These are phyloP conservation scores for Lerista edwardsae DNA, from an alignment of 2,797 vertebrate species.

Conservation along the genomic window DNA sequence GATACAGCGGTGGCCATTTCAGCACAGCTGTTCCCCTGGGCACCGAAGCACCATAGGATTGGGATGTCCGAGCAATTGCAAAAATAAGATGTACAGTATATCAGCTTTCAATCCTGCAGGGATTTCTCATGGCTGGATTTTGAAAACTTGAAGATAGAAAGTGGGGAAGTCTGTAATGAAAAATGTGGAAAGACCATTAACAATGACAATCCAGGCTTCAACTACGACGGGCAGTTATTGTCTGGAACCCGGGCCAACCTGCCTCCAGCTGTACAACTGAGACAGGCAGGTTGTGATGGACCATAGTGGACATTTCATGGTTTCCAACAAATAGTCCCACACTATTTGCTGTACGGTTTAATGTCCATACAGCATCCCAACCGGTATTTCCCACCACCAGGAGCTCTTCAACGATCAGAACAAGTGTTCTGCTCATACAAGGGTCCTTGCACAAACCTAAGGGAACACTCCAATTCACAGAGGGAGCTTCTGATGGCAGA, in stretches of 20 bases:
- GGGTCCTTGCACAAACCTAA: no score
- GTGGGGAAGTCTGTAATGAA: background rate
- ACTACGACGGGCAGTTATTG: background rate
- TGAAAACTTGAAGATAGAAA: background rate
- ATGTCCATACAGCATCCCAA: no score
- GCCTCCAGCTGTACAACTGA: background rate
- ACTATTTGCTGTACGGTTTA: no score
- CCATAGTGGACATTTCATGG: background rate
- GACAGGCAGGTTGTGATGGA: accelerated
- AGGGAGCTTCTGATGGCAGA: no score
- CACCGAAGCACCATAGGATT: no score
- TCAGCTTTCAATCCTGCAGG: background rate
- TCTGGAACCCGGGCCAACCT: background rate
- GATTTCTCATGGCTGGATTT: background rate
- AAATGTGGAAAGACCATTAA: constrained; percentile 1
- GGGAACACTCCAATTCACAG: no score
- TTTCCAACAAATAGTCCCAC: background rate
- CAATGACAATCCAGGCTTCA: background rate
- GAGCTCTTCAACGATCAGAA: no score
- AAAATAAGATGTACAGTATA: background rate
- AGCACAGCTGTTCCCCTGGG: no score
- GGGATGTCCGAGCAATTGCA: background rate
- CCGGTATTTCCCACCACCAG: no score
- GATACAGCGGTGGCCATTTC: no score
- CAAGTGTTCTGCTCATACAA: no score